These are phyloP conservation scores for Enteromius mattozi DNA, from an alignment of 2,797 vertebrate species.

Conservation along the genomic window DNA sequence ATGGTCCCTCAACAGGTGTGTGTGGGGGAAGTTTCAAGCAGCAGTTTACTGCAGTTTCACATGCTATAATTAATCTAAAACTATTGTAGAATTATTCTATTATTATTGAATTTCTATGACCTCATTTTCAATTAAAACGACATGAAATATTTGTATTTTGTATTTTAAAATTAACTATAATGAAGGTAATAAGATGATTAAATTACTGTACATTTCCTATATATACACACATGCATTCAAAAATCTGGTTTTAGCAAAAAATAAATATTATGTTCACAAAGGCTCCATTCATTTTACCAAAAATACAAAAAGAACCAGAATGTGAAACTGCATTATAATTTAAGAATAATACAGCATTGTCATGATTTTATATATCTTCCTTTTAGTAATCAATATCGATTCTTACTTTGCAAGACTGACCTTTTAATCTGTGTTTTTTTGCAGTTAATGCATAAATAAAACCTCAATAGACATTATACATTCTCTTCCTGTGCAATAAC, in stretches of 20 bases:
- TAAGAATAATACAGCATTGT: too few relatives aligned
- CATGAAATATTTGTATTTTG: background rate
- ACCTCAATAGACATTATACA: too few relatives aligned
- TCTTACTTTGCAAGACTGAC: too few relatives aligned
- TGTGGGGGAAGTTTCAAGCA: slow-evolving; percentile 7
- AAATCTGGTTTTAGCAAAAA: background rate
- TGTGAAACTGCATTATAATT: background rate
- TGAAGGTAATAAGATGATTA: too few relatives aligned
- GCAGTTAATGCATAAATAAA: too few relatives aligned
- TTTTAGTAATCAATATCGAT: too few relatives aligned
- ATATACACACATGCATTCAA: background rate
- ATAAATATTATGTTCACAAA: background rate
- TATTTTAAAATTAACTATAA: background rate
- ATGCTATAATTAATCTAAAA: background rate
- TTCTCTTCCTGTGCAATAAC: too few relatives aligned
- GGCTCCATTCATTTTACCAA: background rate
- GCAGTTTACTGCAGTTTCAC: background rate
- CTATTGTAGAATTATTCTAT: background rate
- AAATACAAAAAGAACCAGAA: too few relatives aligned
- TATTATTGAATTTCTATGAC: background rate
- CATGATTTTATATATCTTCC: too few relatives aligned
- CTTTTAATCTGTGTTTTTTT: too few relatives aligned
- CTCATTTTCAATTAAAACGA: background rate
- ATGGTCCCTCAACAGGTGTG: slow-evolving; percentile 43
- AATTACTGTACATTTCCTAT: too few relatives aligned